A percentile compares a stretch with the other conserved stretches of the same genome.
phyloP scores from a whole-genome alignment of 2,113 vertebrate species.

The Xiphias gladius region DNA sequence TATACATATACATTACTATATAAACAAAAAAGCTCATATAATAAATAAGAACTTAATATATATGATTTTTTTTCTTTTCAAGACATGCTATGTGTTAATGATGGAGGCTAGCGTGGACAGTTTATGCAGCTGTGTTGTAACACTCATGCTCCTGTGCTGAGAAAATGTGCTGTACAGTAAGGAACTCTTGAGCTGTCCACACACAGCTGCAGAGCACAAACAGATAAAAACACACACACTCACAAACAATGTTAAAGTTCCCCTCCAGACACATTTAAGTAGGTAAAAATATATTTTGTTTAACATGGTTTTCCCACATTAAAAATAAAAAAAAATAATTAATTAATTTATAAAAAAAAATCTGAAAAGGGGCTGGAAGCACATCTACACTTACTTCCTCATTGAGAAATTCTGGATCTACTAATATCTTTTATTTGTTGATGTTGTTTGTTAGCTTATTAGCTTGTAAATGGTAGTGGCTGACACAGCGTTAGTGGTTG shows the following conservation, averaged over 20 bases:
- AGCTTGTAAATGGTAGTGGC: too few relatives aligned
- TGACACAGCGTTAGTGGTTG: too few relatives aligned
- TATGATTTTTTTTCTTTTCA: constrained; percentile 56
- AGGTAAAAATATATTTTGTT: too few relatives aligned
- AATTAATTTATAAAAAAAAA: too few relatives aligned
- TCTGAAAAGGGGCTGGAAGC: too few relatives aligned
- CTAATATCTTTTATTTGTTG: too few relatives aligned
- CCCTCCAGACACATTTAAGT: too few relatives aligned
- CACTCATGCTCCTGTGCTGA: constrained; percentile 26
- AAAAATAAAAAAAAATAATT: too few relatives aligned
- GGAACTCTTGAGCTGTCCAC: constrained; percentile 9
- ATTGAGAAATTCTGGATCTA: too few relatives aligned
- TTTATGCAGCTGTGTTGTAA: constrained; percentile 62
- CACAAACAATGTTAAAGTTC: constrained; percentile 28
- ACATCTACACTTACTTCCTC: too few relatives aligned
- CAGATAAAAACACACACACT: constrained; percentile 8
- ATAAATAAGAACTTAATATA: constrained; percentile 38
- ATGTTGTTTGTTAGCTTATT: too few relatives aligned
- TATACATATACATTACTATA: constrained; percentile 43
- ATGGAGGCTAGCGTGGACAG: constrained; percentile 28
- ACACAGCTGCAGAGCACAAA: constrained; percentile 19
- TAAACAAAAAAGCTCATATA: constrained; percentile 65
- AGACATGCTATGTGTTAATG: constrained; percentile 56
- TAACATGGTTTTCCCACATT: too few relatives aligned
- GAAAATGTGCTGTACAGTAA: constrained; percentile 1